Base-by-base conservation (phyloP, 2,888 invertebrate species). In the Flexamia atlantica region DNA sequence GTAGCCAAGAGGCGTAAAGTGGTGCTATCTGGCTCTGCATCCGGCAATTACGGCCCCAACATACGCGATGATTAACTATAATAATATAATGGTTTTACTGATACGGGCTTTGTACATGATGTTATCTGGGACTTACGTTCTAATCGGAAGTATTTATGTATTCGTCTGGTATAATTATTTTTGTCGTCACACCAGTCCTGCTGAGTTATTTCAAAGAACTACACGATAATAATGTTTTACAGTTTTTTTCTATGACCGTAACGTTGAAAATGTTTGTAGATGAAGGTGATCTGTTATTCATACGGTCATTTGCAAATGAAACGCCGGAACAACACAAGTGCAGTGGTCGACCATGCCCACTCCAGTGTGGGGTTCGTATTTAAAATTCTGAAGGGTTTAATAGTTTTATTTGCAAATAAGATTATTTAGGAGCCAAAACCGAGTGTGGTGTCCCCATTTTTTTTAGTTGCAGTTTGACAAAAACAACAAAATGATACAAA, bases 1-100 rank as follows among this genome's bases (percentile, higher is more conserved):
- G 46, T 76, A 76, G 76, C 76, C 76, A 70, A 70, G 70, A 70
- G 70, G 70, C 70, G 70, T 70, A 70, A 70, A 70, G 76, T 42
- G 50, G 40, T 76, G 50, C 76, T 76, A 76, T 76, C 76, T 76
- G 12, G 28, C 23, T n/a, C 1, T 9, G 25, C 72, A 72, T 76
- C 76, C 76, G 25, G 76, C 76, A 42, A 76, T 76, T 76, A 76
- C 42, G 9, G 72, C 4, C 3, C 72, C 42, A 23, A 68, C 68
- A 68, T 68, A 68, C 20, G 28, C 50, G 76, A 23, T 28, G 76
- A 76, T 76, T 50, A 46, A 76, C 76, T 76, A 46, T 76, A 76
- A 70, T 70, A 70, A 70, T 70, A 68, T 68, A 70, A 70, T 70
- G 70, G 70, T 23, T 70, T 40, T 70, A 64, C 64, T 28, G 64